phyloP scores from a whole-genome alignment of 92 coral and sea anemone species.

The Bergia puertoricense region DNA sequence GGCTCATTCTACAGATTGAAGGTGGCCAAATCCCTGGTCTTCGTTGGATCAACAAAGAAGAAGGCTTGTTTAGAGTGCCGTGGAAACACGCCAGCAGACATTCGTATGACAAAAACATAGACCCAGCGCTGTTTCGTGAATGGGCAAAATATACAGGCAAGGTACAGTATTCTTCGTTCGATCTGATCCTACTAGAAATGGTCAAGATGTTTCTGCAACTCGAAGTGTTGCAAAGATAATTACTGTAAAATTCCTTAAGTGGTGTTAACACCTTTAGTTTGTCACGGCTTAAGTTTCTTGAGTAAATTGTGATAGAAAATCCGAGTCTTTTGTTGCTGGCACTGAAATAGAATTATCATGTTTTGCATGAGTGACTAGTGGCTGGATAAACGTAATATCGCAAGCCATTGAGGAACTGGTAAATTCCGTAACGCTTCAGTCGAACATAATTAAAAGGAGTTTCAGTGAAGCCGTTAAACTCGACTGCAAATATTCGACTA shows the following conservation, averaged over 20 bases:
- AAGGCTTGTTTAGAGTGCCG: slow-evolving; percentile 50
- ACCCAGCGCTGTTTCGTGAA: slow-evolving; percentile 56
- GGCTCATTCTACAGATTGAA: slow-evolving; percentile 54
- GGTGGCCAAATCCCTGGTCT: slow-evolving; percentile 47
- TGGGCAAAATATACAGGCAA: slow-evolving; percentile 64
- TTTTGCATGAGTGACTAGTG: background rate
- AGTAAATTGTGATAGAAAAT: background rate
- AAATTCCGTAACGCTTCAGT: too few relatives aligned
- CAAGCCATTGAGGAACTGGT: background rate
- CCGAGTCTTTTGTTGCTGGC: background rate
- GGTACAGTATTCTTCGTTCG: background rate
- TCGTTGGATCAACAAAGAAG: slow-evolving; percentile 45
- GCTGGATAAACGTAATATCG: background rate
- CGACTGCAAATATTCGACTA: too few relatives aligned
- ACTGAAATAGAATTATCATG: background rate
- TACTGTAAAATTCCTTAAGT: background rate
- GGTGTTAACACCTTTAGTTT: background rate
- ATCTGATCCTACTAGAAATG: too few relatives aligned
- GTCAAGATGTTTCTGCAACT: background rate
- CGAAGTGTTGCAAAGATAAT: background rate
- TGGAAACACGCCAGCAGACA: slow-evolving; percentile 66
- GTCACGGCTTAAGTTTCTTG: background rate
- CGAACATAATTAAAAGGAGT: too few relatives aligned
- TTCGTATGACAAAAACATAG: slow-evolving; percentile 49
- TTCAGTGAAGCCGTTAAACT: too few relatives aligned